phyloP scores from a whole-genome alignment of 2,888 invertebrate species.

The Quadroppia sp. region DNA sequence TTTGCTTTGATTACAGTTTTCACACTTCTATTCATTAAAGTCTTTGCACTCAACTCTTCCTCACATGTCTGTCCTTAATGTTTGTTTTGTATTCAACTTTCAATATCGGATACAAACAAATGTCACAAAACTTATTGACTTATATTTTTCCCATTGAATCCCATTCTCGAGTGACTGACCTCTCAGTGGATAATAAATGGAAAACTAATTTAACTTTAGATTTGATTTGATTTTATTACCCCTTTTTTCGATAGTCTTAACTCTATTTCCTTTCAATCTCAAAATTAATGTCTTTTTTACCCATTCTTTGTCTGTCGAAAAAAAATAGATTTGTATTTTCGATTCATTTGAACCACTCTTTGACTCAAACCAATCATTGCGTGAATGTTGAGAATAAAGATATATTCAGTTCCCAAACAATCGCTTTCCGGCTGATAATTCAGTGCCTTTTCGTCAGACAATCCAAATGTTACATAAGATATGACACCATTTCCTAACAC shows the following conservation, averaged over 20 bases:
- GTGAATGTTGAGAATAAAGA: not conserved
- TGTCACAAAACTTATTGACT: not conserved
- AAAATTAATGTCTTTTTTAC: conserved; percentile 21
- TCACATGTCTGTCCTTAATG: not conserved
- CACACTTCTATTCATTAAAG: too few relatives aligned
- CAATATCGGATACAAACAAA: not conserved
- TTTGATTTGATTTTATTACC: not conserved
- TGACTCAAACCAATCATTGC: not conserved
- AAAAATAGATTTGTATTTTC: conserved; percentile 8
- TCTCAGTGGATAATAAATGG: not conserved
- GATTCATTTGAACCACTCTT: not conserved
- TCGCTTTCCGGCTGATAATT: conserved; percentile 6
- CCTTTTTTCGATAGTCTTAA: not conserved
- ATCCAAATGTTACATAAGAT: not conserved
- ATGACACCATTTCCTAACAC: conserved; percentile 1
- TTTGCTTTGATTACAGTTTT: not conserved
- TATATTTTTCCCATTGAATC: not conserved
- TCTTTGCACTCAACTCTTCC: not conserved
- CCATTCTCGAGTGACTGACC: not conserved
- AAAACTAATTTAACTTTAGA: not conserved
- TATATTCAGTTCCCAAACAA: not conserved
- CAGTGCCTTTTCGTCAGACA: not conserved
- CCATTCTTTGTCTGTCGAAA: not conserved
- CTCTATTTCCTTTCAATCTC: not conserved
- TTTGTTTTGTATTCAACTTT: not conserved